Evolutionary conservation across 2,888 invertebrate species (phyloP).

Genomic region (Harpalus rubripes): DNA sequence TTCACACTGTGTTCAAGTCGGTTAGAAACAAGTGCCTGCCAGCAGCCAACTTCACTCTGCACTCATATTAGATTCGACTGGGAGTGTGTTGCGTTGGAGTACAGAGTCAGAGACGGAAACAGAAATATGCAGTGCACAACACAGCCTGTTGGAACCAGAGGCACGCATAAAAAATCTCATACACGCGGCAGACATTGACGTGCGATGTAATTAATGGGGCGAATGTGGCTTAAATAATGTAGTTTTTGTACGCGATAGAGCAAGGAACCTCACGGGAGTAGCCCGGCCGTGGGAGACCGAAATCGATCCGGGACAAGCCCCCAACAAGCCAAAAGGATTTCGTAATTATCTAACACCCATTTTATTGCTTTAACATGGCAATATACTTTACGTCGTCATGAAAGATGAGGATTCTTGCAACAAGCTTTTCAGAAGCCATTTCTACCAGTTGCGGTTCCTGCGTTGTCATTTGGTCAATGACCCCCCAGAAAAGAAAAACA

Average conservation of each 20-base stretch:
- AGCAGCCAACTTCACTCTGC: conserved; percentile 43
- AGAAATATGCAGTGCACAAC: not conserved
- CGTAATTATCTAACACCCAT: not conserved
- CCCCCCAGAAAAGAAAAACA: no score
- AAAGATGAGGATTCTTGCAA: no score
- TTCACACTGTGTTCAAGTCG: conserved; percentile 54
- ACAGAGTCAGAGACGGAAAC: not conserved
- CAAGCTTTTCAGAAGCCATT: no score
- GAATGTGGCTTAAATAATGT: conserved; percentile 54
- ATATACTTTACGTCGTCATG: not conserved
- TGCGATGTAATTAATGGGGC: conserved; percentile 54
- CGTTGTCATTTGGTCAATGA: no score
- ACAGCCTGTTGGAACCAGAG: conserved; percentile 1
- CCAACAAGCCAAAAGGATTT: no score
- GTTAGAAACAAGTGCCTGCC: conserved; percentile 47
- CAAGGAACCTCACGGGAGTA: conserved; percentile 27
- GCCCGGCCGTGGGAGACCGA: conserved; percentile 33
- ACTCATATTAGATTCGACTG: conserved; percentile 6
- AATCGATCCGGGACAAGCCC: conserved; percentile 7
- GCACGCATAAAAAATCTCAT: conserved; percentile 41
- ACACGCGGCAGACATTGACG: conserved; percentile 45
- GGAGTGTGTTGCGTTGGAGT: not conserved
- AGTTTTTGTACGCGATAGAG: conserved; percentile 27
- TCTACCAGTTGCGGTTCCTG: no score
- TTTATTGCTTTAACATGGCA: not conserved